Evolutionary conservation across 2,888 invertebrate genomes (phyloP), one percentile per base, ranked within the genome.

Genomic region (Lycia hirtaria): DNA sequence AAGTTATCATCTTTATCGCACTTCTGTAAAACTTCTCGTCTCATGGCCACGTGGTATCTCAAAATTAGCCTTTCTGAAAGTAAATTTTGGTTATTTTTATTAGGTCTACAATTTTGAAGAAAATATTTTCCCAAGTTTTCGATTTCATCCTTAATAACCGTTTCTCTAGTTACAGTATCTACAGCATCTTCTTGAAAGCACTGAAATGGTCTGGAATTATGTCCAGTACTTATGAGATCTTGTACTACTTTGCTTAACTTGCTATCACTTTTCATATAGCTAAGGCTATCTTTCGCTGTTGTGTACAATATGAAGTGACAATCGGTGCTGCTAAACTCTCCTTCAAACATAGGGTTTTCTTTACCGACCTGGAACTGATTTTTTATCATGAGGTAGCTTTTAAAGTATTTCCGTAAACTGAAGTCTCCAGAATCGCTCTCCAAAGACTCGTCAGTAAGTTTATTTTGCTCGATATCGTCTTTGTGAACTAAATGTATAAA

Each of bases 401-500:
- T 70, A 53, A 66, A 77, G 59, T 78, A 77, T 62, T 72, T 75
- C 0, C 56, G 52, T n/a, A 78, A 61, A 37, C 72, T 65, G 41
- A 72, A 72, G 32, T 72, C 69, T 20, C 71, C 71, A 6, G 56
- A 53, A 4, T 54, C 50, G 37, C 65, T 69, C 20, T 62, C 56
- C 4, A n/a, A 78, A 60, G 48, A 6, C 26, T 68, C 52, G 10
- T 71, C 67, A 6, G 70, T 71, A 6, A 77, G 61, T 57, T 60
- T 73, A 3, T 65, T 64, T 26, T 69, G 73, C 7, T 72, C 66
- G 4, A 63, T 60, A 33, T 75, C 65, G 56, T 76, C 74, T 53
- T 64, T 64, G 22, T 79, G 78, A 49, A 78, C 78, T 0, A 73
- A 71, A 68, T 79, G 78, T 4, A 73, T 62, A 38, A 75, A 76